Evolutionary conservation across 2,113 vertebrate species (phyloP).

Genomic region (Rafetus swinhoei): DNA sequence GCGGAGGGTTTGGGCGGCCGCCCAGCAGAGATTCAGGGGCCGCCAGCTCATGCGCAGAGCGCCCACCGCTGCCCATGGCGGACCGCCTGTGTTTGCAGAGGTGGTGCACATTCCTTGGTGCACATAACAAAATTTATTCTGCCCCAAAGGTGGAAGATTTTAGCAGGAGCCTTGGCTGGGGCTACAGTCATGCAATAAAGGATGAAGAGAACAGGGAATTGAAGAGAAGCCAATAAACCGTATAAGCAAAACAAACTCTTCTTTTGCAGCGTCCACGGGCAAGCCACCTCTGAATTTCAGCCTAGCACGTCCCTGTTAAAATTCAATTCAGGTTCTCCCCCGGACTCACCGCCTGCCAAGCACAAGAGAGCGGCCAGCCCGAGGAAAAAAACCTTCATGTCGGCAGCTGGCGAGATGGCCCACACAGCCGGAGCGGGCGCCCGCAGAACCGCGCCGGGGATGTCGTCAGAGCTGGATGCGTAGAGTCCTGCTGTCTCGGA

Average conservation of each 20-base stretch:
- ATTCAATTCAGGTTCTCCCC: accelerated
- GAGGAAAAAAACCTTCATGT: conserved; percentile 5
- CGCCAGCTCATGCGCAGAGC: too few species aligned
- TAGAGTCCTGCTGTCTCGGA: neutral
- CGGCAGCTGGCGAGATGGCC: neutral
- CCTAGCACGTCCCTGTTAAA: neutral
- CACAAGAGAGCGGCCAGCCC: neutral
- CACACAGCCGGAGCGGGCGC: neutral
- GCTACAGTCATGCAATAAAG: neutral
- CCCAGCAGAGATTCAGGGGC: too few species aligned
- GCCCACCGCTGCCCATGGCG: too few species aligned
- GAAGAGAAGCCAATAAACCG: neutral
- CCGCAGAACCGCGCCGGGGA: neutral
- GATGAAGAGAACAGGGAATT: neutral
- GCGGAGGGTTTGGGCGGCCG: too few species aligned
- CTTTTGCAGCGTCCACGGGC: too few species aligned
- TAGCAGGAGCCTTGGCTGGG: too few species aligned
- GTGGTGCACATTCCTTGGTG: too few species aligned
- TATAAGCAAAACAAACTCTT: neutral
- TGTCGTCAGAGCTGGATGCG: neutral
- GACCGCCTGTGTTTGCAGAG: too few species aligned
- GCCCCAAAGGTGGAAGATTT: too few species aligned
- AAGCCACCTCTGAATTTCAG: neutral
- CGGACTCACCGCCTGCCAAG: accelerated
- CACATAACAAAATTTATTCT: too few species aligned